These are phyloP conservation scores for Phaethornis superciliosus DNA, from an alignment of 2,113 vertebrate genomes.

Conservation along the genomic window DNA sequence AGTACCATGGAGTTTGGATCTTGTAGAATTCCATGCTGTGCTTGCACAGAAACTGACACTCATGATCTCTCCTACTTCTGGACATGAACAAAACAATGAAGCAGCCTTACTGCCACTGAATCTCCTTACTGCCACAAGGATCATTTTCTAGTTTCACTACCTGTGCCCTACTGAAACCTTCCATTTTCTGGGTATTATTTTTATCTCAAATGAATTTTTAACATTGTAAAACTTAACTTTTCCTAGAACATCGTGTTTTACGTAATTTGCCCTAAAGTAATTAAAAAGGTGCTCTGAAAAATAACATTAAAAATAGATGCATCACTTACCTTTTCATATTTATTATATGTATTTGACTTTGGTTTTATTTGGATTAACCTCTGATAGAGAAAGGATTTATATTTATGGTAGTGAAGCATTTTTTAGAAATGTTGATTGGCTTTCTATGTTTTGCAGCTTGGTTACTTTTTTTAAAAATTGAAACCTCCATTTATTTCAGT, in stretches of 20 bases:
- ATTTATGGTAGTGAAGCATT: not conserved
- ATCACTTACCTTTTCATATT: not conserved
- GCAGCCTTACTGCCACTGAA: not conserved
- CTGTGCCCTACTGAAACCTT: not conserved
- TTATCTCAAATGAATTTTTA: not conserved
- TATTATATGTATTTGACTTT: not conserved
- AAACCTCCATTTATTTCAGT: not conserved
- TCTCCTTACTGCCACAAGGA: not conserved
- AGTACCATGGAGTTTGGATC: not conserved
- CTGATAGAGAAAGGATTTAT: not conserved
- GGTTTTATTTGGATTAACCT: not conserved
- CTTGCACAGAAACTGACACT: not conserved
- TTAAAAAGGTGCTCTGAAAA: not conserved
- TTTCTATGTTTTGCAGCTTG: not conserved
- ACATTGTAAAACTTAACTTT: not conserved
- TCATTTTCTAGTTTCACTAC: not conserved
- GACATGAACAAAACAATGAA: not conserved
- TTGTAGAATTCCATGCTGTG: not conserved
- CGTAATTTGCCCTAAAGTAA: not conserved
- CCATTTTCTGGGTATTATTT: not conserved
- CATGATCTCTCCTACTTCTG: not conserved
- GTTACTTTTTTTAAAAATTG: not conserved
- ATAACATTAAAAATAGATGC: not conserved
- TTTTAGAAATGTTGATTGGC: not conserved
- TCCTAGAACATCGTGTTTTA: not conserved